Evolutionary conservation across 30 jellyfish, hydroid and myxozoan species (phyloP), one percentile per base, ranked within the genome.

Genomic region (Hydractinia echinata): DNA sequence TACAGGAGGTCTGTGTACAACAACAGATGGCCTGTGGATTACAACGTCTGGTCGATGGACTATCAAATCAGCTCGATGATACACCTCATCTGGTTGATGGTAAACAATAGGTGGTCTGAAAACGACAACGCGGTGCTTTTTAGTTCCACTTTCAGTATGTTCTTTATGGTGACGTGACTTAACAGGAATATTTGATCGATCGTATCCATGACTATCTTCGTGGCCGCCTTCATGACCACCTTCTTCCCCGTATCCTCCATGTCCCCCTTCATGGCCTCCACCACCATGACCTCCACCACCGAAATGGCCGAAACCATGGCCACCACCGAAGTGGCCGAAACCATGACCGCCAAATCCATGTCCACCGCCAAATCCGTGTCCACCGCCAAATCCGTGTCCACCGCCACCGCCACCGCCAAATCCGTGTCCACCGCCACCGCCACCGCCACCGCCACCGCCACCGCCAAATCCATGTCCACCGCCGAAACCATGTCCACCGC

Each of bases 11-110:
- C 99, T 77, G 90, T 93, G 99, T 39, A 87, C 95, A 54, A 93
- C 96, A 8, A 93, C 88, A 52, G 96, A 89, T 14, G 99, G 99
- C 0, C 99, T 81, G 51, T 85, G 96, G 67, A 93, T 94, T 15
- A 93, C 94, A 67, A 93, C 96, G 84, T 93, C 99, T 5, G 99
- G 99, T 56, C 99, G 85, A 84, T 93, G 99, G 8, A 93, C 95
- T 53, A 93, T 72, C 90, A 93, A 67, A 72, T 87, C 99, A 5
- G 99, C 97, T 5, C 99, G 89, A 55, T 93, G 99, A 71, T 87
- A 88, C 48, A 93, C 78, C 77, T 93, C 99, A 21, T 94, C 93
- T 20, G 99, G 96, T 62, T 83, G 99, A 76, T 93, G 99, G 67
- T 93, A 93, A 51, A 93, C 74, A 67, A 93, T 74, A 19, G 96